Conservation (phyloP, 2,888 invertebrate species). For the Monopis laevigella region DNA sequence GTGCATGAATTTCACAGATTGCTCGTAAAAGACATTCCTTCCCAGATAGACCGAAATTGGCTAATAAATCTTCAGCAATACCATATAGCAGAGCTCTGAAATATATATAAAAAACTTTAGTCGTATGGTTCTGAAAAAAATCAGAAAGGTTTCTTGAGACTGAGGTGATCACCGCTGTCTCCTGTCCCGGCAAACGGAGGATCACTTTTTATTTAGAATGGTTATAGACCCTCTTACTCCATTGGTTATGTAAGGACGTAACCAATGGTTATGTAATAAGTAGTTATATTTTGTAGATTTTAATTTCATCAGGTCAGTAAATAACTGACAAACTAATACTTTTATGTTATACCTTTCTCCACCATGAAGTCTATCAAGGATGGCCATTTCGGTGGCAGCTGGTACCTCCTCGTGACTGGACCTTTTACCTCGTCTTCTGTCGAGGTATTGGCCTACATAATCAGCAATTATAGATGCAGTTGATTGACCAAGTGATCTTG, state of each 20-base stretch:
- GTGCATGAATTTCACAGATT: constrained; percentile 87
- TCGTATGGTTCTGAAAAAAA: no score
- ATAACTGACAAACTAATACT: neutral
- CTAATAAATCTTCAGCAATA: constrained; percentile 80
- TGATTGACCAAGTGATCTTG: constrained; percentile 78
- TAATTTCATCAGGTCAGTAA: no score
- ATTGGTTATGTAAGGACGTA: no score
- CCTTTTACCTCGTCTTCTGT: constrained; percentile 66
- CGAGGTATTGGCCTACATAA: constrained; percentile 77
- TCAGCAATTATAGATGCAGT: constrained; percentile 76
- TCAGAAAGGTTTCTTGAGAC: no score
- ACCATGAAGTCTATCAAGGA: constrained; percentile 72
- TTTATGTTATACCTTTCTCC: constrained; percentile 73
- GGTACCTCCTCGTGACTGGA: constrained; percentile 32
- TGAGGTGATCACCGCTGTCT: no score
- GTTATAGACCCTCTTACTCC: no score
- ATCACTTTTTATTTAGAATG: no score
- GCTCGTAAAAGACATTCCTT: constrained; percentile 83
- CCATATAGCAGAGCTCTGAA: constrained; percentile 78
- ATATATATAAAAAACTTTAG: constrained; percentile 15
- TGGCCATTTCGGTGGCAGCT: constrained; percentile 40
- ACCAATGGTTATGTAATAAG: no score
- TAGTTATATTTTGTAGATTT: no score
- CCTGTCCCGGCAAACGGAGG: no score
- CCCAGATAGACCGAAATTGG: constrained; percentile 84